These are phyloP conservation scores for Hypocryptadius cinnamomeus DNA, from an alignment of 2,113 vertebrate genomes.

Conservation along the genomic window DNA sequence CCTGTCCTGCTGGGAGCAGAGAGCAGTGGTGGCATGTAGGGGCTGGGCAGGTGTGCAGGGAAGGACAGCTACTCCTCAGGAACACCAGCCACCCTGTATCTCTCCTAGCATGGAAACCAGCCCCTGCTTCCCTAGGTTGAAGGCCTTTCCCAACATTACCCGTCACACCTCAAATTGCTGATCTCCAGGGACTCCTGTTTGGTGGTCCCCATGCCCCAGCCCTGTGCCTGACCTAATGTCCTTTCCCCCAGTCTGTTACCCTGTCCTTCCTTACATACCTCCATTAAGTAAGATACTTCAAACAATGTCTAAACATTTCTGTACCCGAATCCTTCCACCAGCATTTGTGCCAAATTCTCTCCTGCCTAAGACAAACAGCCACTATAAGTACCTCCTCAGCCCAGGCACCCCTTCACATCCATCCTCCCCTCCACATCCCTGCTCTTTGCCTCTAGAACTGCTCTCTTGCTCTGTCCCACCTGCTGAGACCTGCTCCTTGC, in stretches of 20 bases:
- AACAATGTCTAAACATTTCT: background rate
- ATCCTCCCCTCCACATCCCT: background rate
- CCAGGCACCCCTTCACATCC: background rate
- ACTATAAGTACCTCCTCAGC: background rate
- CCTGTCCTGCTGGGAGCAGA: background rate
- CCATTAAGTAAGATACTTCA: background rate
- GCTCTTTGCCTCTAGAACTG: background rate
- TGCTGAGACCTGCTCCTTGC: background rate
- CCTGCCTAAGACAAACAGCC: background rate
- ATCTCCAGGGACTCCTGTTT: background rate
- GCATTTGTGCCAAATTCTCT: background rate
- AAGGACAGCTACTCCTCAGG: background rate
- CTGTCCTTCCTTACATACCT: background rate
- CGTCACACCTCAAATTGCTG: background rate
- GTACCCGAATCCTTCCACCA: background rate
- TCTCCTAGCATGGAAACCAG: background rate
- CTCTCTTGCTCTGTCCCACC: background rate
- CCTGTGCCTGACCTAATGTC: background rate
- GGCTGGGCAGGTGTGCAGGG: background rate
- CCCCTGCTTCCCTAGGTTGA: background rate
- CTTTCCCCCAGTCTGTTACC: background rate
- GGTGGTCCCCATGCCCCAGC: rapidly evolving
- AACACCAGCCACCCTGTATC: background rate
- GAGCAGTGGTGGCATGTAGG: background rate
- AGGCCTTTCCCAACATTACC: background rate